phyloP scores from a whole-genome alignment of 2,113 vertebrate species.

The Passer domesticus region DNA sequence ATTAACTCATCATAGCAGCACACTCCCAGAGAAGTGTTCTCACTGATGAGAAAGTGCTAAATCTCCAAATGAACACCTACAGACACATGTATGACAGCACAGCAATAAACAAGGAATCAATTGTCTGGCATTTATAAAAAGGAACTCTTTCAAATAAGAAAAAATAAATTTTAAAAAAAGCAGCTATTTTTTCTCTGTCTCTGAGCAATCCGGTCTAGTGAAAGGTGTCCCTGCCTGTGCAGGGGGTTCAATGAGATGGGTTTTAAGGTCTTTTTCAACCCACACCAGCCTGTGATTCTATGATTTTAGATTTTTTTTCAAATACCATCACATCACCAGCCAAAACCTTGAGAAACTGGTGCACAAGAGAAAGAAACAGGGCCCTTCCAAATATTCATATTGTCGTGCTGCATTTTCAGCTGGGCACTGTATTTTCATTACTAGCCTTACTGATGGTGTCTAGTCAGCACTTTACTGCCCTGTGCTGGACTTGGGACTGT shows the following conservation, averaged over 20 bases:
- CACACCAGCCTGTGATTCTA: neutral
- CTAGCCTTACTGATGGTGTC: too few relatives aligned
- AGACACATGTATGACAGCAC: neutral
- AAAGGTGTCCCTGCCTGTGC: neutral
- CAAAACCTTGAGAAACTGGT: neutral
- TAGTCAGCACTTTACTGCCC: neutral
- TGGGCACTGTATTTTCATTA: rapidly evolving
- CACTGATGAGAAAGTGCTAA: constrained; percentile 31
- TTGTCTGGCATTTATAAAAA: neutral
- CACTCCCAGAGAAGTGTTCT: neutral
- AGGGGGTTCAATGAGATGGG: too few relatives aligned
- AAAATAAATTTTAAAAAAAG: neutral
- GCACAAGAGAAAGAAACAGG: too few relatives aligned
- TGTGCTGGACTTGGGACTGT: too few relatives aligned
- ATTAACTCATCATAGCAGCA: constrained; percentile 11
- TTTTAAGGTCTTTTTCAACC: neutral
- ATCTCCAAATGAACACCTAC: constrained; percentile 31
- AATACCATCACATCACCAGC: neutral
- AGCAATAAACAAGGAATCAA: neutral
- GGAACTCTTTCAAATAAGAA: neutral
- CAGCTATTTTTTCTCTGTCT: neutral
- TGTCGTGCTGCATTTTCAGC: neutral
- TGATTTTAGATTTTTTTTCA: neutral
- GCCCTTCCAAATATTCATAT: neutral
- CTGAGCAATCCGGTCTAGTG: neutral